These are phyloP conservation scores for Hafferia zeledoni DNA, from an alignment of 2,797 vertebrate genomes.

Conservation along the genomic window DNA sequence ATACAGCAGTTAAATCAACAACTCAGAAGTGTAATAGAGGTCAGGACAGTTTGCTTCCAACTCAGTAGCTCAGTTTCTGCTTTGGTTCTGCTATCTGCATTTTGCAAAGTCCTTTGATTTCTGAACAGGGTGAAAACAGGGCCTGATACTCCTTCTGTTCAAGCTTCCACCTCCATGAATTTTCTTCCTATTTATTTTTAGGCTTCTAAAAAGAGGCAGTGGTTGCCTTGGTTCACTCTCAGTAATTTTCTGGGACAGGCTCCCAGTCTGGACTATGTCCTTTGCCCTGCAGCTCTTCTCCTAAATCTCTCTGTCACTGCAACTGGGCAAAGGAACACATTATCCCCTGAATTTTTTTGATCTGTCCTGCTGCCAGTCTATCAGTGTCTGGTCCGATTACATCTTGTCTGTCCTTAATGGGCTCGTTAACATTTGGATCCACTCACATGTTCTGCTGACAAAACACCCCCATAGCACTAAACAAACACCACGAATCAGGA, in stretches of 20 bases:
- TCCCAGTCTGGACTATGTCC: background rate
- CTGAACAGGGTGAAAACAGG: background rate
- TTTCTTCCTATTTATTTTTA: background rate
- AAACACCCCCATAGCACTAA: slow-evolving; percentile 10
- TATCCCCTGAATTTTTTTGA: background rate
- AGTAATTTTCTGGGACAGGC: slow-evolving; percentile 2
- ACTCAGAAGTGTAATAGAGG: slow-evolving; percentile 64
- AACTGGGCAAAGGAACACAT: background rate
- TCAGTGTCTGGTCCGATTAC: background rate
- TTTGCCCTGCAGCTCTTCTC: slow-evolving; percentile 29
- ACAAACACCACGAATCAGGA: slow-evolving; percentile 38
- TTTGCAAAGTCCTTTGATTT: slow-evolving; percentile 47
- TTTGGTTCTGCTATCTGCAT: slow-evolving; percentile 39
- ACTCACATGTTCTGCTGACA: background rate
- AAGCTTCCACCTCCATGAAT: background rate
- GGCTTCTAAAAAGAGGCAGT: background rate
- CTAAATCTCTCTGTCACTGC: background rate
- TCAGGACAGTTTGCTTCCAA: slow-evolving; percentile 56
- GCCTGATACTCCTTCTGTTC: background rate
- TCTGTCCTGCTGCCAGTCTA: slow-evolving; percentile 31
- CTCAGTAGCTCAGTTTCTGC: slow-evolving; percentile 43
- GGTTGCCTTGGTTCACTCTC: background rate
- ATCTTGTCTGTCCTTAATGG: slow-evolving; percentile 21
- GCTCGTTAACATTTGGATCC: slow-evolving; percentile 58
- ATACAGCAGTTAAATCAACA: slow-evolving; percentile 67